These are phyloP conservation scores for Teleiodes luculella DNA, from an alignment of 2,888 invertebrate genomes.

Conservation along the genomic window DNA sequence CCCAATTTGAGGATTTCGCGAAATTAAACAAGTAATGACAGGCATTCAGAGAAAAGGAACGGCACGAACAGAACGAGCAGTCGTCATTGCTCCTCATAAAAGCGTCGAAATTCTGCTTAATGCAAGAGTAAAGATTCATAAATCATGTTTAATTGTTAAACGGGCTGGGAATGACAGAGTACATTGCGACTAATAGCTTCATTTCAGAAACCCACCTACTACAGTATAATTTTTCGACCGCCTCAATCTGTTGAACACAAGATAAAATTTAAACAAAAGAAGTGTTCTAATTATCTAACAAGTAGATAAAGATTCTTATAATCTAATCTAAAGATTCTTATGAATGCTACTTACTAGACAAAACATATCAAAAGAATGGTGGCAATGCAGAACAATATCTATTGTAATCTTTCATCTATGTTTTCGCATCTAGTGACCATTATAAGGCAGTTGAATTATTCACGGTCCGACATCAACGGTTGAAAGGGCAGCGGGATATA, in stretches of 20 bases:
- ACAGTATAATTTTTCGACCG: background rate
- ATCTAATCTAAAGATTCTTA: too few relatives aligned
- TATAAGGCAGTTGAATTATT: constrained; percentile 50
- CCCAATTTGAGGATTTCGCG: constrained; percentile 11
- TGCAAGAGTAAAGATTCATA: background rate
- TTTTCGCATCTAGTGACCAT: constrained; percentile 28
- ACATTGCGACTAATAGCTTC: background rate
- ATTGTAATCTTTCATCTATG: constrained; percentile 11
- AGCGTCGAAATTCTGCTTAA: background rate
- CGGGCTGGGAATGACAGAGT: background rate
- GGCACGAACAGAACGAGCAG: background rate
- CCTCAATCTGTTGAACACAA: too few relatives aligned
- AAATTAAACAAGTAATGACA: constrained; percentile 11
- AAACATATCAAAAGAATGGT: constrained; percentile 8
- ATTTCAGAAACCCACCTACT: background rate
- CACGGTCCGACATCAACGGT: constrained; percentile 40
- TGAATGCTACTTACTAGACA: background rate
- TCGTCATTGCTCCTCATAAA: background rate
- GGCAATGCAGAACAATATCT: constrained; percentile 4
- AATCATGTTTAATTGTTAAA: background rate
- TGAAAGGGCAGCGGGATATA: constrained; percentile 66
- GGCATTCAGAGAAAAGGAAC: constrained; percentile 4
- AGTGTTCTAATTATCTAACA: background rate
- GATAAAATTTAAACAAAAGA: too few relatives aligned
- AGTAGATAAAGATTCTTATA: background rate